phyloP scores from a whole-genome alignment of 1,140 invertebrate genomes.

The Trachymyrmex septentrionalis region DNA sequence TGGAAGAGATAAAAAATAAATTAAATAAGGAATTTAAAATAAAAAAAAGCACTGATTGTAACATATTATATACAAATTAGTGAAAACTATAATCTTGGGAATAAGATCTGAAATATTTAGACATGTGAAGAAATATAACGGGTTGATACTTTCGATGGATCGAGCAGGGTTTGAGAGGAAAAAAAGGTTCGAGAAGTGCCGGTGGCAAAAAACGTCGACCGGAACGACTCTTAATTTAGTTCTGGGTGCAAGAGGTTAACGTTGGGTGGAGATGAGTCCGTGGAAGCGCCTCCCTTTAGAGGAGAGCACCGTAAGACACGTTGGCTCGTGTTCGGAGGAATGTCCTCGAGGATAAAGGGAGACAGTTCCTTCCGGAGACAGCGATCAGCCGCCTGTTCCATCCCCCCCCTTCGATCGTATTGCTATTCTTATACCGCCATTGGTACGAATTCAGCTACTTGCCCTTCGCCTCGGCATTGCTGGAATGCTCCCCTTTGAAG shows the following conservation, averaged over 20 bases:
- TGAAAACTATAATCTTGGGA: not conserved
- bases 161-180: not conserved
- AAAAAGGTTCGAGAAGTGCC: conserved; percentile 28
- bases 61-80: too few species aligned
- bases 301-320: conserved; percentile 70
- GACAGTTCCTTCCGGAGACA: conserved; percentile 80
- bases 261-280: conserved; percentile 60
- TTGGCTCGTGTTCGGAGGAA: conserved; percentile 77
- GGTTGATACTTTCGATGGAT: conserved; percentile 37
- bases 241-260: conserved; percentile 76
- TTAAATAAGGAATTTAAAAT: not conserved
- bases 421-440: conserved; percentile 47
- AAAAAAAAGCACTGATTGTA: not conserved
- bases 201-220: conserved; percentile 67
- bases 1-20: not conserved
- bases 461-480: not conserved
- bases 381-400: conserved; percentile 75
- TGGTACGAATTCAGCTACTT: conserved; percentile 57
- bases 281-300: conserved; percentile 63
- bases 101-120: conserved; percentile 16
- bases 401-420: conserved; percentile 32
- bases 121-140: conserved; percentile 34
- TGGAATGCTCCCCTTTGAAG: not conserved
- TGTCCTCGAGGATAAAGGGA: conserved; percentile 75
- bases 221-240: conserved; percentile 79